phyloP scores from a whole-genome alignment of 1,140 invertebrate genomes.

The Micrasema minimum region DNA sequence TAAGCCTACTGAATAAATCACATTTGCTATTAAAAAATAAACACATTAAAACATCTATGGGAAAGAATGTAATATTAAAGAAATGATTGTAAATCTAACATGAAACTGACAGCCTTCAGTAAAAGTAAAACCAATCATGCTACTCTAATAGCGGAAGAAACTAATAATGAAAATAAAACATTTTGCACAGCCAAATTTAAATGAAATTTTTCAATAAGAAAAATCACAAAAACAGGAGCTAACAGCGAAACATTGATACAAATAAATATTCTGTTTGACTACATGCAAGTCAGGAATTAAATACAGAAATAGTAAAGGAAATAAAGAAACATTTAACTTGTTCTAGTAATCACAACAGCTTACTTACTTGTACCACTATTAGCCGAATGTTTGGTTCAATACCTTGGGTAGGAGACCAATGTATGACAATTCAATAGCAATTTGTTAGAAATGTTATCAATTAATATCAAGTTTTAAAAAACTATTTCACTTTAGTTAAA shows the following conservation, averaged over 20 bases:
- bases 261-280: conserved; percentile 26
- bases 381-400: conserved; percentile 5
- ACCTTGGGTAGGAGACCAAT: too few relatives aligned
- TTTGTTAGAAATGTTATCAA: too few relatives aligned
- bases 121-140: conserved; percentile 16
- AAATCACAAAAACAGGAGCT: conserved; percentile 25
- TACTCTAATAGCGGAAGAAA: conserved; percentile 20
- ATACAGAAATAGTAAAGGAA: background rate
- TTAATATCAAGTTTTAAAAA: too few relatives aligned
- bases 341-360: conserved; percentile 3
- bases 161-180: conserved; percentile 26
- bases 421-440: too few relatives aligned
- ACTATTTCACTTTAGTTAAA: too few relatives aligned
- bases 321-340: background rate
- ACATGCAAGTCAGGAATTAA: conserved; percentile 22
- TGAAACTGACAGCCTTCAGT: too few relatives aligned
- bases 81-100: too few relatives aligned
- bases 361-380: background rate
- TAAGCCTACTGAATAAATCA: conserved; percentile 18
- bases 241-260: conserved; percentile 12
- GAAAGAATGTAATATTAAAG: conserved; percentile 8
- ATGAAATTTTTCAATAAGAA: conserved; percentile 6
- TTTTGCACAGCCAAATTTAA: conserved; percentile 39
- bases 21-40: conserved; percentile 30
- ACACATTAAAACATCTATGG: conserved; percentile 23